phyloP scores from a whole-genome alignment of 2,797 vertebrate species.

The Lepilemur ruficaudatus region DNA sequence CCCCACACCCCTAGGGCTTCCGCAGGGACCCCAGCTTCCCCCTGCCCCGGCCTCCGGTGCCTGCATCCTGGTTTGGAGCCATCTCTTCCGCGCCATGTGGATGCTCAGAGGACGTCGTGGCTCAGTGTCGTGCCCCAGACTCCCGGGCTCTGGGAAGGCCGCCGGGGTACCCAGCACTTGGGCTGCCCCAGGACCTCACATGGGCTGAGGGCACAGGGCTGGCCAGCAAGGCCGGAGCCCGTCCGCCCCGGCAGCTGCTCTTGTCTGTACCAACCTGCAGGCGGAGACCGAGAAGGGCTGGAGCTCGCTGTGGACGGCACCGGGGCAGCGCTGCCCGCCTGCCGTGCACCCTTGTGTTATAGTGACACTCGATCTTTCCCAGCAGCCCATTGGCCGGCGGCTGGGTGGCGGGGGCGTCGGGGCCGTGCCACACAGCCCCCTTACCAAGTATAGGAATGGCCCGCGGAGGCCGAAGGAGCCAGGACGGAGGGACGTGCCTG shows the following conservation, averaged over 20 bases:
- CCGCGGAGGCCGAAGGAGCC: conserved; percentile 85
- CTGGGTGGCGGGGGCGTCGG: conserved; percentile 42
- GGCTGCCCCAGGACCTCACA: neutral
- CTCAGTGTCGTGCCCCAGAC: rapidly evolving
- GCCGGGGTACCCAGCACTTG: neutral
- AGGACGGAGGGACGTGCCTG: conserved; percentile 87
- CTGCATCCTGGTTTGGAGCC: rapidly evolving
- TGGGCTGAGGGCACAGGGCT: rapidly evolving
- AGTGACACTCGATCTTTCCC: conserved; percentile 91
- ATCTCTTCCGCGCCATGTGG: rapidly evolving
- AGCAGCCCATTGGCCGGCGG: conserved; percentile 89
- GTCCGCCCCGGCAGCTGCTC: neutral
- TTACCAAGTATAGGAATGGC: conserved; percentile 88
- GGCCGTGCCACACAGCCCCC: conserved; percentile 57
- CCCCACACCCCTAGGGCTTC: no score
- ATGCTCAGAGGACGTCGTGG: no score
- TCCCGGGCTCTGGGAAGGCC: rapidly evolving
- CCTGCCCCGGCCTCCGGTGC: rapidly evolving
- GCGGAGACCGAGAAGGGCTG: conserved; percentile 82
- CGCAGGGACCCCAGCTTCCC: neutral
- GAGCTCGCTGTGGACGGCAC: conserved; percentile 85
- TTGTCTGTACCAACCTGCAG: conserved; percentile 86
- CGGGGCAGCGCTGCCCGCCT: conserved; percentile 83
- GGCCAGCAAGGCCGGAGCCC: neutral
- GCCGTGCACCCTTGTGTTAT: conserved; percentile 89